Base-by-base conservation (phyloP, 2,797 vertebrate genomes). In the Lacerta agilis region DNA sequence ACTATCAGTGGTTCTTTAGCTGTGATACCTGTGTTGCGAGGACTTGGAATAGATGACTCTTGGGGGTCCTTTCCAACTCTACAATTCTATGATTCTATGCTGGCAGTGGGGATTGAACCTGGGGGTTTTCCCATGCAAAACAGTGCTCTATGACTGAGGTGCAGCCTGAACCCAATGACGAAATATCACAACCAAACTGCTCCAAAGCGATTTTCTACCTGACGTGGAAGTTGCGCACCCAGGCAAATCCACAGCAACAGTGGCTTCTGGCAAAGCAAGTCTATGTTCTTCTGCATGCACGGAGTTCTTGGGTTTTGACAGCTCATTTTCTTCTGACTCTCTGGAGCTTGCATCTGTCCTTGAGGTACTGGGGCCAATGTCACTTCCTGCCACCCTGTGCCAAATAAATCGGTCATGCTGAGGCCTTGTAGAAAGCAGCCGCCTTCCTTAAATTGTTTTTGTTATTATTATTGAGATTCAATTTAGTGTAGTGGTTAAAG, bases 321-420 rank as follows among this genome's bases (percentile, higher is more conserved):
- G 36, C 0, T 0, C 1, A 2, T 10, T 9, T 7, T 27, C 2
- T 4, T 66, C 10, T 0, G 33, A 1, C 1, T 7, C 9, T n/a
- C 9, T 43, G 18, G 0, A 38, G 55, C 79, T 0, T 0, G 49
- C 0, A 0, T 2, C 55, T 0, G 0, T 0, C 81, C 3, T 1
- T 0, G 82, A 20, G 1, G 4, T 7, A 0, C 8, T 29, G 0
- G 29, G 15, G 23, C 0, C 3, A 0, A 13, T 58, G 25, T 85
- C 18, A 10, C 61, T 66, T 33, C 83, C 25, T 27, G 49, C 49
- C 0, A 27, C 66, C 75, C 89, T 91, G 23, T 8, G 8, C 71
- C 49, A 72, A 79, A 41, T 1, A 17, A 38, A 55, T 8, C n/a
- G 1, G 49, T 55, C 36, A 29, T 2, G 8, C 10, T 43, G 38